Evolutionary conservation across 1,140 invertebrate species (phyloP), one percentile per base, ranked within the genome.

Genomic region (Melanaphis sacchari): DNA sequence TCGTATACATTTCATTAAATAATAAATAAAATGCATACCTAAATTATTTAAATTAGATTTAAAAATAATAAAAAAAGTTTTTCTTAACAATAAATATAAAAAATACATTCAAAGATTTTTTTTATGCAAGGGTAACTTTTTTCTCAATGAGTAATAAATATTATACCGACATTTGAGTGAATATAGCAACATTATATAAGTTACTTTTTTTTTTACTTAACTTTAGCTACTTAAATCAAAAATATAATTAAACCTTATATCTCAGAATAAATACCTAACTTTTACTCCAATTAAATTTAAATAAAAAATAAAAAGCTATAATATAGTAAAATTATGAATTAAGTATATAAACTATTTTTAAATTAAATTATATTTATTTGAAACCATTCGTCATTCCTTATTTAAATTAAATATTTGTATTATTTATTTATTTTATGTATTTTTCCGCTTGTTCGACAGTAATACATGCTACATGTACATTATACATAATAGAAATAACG

Each of bases 351-450:
- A 6, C 5, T 76, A 36, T n/a, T n/a, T 76, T 15, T 5, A 76
- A n/a, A 76, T n/a, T 24, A n/a, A 15, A 76, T 5, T 0, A 76
- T n/a, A 76, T 21, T n/a, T n/a, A 66, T 36, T 76, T 76, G 1
- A 76, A n/a, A 76, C 18, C 15, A 76, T n/a, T 36, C 18, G 18
- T 76, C 15, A 76, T 76, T 76, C 59, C 18, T 66, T n/a, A 18
- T 76, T n/a, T 49, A 24, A n/a, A 76, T 76, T n/a, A 76, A n/a
- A 76, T 76, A n/a, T 18, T 66, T 66, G 18, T 18, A 21, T n/a
- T n/a, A 18, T 76, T n/a, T 76, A 76, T 76, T 76, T 76, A 36
- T 76, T 76, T 76, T 76, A 76, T 76, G 59, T 76, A 76, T 76
- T 76, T 76, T n/a, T n/a, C 15, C n/a, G 31, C 15, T 76, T 76